These are phyloP conservation scores for Eucidaris tribuloides DNA, from an alignment of 35 echinoderm and acorn worm species.

Conservation along the genomic window DNA sequence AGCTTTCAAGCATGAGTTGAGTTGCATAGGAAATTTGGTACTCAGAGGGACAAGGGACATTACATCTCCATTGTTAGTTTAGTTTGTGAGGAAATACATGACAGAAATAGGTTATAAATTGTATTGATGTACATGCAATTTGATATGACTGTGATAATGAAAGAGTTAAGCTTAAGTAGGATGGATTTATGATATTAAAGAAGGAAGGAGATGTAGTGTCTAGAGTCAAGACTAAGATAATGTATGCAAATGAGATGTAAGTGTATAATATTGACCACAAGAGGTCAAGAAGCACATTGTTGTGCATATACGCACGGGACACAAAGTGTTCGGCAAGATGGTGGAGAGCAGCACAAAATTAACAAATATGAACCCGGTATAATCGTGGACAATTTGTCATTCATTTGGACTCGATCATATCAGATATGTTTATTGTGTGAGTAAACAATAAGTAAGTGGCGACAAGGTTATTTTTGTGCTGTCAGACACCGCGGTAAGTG, in stretches of 20 bases:
- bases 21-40: too few species aligned
- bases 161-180: too few species aligned
- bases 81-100: too few species aligned
- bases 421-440: neutral
- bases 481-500: neutral
- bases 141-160: too few species aligned
- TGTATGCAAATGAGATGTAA: neutral
- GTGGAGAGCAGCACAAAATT: neutral
- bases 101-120: neutral
- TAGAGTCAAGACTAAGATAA: neutral
- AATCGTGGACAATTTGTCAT: neutral
- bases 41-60: too few species aligned
- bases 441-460: neutral
- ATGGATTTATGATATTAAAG: too few species aligned
- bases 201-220: too few species aligned
- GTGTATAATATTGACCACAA: neutral
- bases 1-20: too few species aligned
- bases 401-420: neutral
- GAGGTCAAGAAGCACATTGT: neutral
- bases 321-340: neutral
- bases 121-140: neutral
- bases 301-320: neutral
- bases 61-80: too few species aligned
- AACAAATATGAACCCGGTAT: neutral
- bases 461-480: neutral